Percentiles rank a stretch among this genome's conserved stretches.
These are phyloP conservation scores for Paratrypauchen microcephalus DNA, from an alignment of 2,797 vertebrate species.

Conservation along the genomic window DNA sequence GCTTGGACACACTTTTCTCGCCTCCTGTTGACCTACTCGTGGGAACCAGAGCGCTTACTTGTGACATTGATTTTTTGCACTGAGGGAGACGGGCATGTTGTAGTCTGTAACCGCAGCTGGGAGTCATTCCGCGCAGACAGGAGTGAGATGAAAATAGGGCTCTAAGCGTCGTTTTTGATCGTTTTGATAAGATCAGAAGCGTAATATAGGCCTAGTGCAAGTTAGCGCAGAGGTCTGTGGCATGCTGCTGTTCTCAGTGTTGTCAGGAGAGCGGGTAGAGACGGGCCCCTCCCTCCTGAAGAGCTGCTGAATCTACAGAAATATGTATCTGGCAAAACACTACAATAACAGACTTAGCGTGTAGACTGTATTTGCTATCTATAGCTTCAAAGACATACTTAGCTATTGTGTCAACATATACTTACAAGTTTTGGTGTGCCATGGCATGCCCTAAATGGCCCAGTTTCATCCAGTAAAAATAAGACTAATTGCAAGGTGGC, in stretches of 20 bases:
- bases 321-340: conserved; percentile 9
- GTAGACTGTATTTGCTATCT: neutral
- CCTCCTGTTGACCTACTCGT: conserved; percentile 5
- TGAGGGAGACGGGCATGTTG: conserved; percentile 20
- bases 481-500: neutral
- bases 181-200: conserved; percentile 11
- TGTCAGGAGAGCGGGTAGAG: conserved; percentile 15
- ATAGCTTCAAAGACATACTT: conserved; percentile 6
- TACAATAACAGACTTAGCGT: conserved; percentile 1
- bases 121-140: conserved; percentile 18
- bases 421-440: neutral
- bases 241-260: neutral
- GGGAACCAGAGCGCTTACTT: conserved; percentile 11
- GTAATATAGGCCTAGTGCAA: conserved; percentile 17
- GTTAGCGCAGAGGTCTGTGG: conserved; percentile 36
- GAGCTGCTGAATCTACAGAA: conserved; percentile 18
- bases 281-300: conserved; percentile 15
- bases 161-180: neutral
- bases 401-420: conserved; percentile 5
- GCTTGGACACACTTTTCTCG: conserved; percentile 50
- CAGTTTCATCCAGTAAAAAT: neutral
- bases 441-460: neutral
- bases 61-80: conserved; percentile 22
- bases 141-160: conserved; percentile 18
- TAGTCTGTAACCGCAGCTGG: conserved; percentile 30